Conservation (phyloP, 1,140 invertebrate genomes). For the Cheumatopsyche charites region DNA sequence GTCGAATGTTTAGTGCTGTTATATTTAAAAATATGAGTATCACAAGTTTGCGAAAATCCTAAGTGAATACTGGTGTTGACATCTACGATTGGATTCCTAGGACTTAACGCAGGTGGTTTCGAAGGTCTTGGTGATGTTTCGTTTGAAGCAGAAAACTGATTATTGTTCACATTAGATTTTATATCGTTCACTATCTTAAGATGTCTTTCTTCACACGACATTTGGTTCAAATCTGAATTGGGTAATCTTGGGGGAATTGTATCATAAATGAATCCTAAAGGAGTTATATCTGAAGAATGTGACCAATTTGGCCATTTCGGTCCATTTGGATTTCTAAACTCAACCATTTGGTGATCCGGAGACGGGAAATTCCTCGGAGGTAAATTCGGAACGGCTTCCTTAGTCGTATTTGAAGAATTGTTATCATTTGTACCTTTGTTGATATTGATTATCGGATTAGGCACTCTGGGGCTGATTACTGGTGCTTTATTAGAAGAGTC, state of each 20-base stretch:
- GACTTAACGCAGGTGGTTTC: slow-evolving; percentile 52
- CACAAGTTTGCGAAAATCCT: slow-evolving; percentile 13
- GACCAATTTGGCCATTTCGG: slow-evolving; percentile 54
- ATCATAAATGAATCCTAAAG: slow-evolving; percentile 33
- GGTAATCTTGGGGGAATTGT: slow-evolving; percentile 55
- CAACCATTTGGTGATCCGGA: slow-evolving; percentile 45
- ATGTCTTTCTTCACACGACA: slow-evolving; percentile 40
- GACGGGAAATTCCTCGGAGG: slow-evolving; percentile 37
- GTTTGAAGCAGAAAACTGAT: background rate
- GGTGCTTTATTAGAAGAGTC: slow-evolving; percentile 19
- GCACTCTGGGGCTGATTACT: slow-evolving; percentile 20
- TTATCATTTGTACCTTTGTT: slow-evolving; percentile 41
- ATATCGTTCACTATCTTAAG: slow-evolving; percentile 46
- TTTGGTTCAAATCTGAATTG: slow-evolving; percentile 49
- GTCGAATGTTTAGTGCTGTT: background rate
- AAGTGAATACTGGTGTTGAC: slow-evolving; percentile 50
- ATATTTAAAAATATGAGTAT: slow-evolving; percentile 25
- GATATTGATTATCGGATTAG: slow-evolving; percentile 17
- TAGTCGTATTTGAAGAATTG: background rate
- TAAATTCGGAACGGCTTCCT: slow-evolving; percentile 8
- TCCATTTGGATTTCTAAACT: slow-evolving; percentile 43
- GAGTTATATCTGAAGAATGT: slow-evolving; percentile 24
- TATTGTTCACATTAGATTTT: slow-evolving; percentile 38
- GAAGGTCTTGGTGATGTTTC: slow-evolving; percentile 44
- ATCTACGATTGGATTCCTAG: slow-evolving; percentile 56